These are phyloP conservation scores for Epizoanthus stellaris DNA, from an alignment of 92 coral and sea anemone genomes.

Conservation along the genomic window DNA sequence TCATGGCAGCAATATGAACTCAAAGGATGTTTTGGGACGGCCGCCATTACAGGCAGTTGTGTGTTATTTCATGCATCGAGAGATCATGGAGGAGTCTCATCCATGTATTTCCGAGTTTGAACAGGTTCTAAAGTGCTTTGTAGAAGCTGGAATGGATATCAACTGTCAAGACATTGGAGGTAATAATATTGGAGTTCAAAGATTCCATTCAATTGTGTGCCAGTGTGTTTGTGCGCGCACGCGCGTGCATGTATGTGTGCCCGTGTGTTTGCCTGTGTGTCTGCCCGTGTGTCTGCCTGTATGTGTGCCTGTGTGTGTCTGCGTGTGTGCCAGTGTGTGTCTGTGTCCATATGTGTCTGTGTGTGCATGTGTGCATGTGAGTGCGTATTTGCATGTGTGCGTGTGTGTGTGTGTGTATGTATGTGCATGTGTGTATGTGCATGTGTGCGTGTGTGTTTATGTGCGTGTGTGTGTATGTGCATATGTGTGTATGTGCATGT, in stretches of 20 bases:
- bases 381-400: too few relatives aligned
- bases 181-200: background rate
- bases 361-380: too few relatives aligned
- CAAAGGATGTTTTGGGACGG: constrained; percentile 18
- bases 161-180: constrained; percentile 32
- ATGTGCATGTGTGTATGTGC: too few relatives aligned
- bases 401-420: too few relatives aligned
- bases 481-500: too few relatives aligned
- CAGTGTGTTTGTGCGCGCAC: background rate
- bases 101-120: background rate
- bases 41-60: constrained; percentile 25
- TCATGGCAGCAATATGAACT: background rate
- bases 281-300: background rate
- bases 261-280: background rate
- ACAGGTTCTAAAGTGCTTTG: constrained; percentile 2
- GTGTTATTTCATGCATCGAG: constrained; percentile 27
- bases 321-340: too few relatives aligned
- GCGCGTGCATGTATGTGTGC: background rate
- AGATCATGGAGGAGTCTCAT: background rate
- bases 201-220: background rate
- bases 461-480: too few relatives aligned
- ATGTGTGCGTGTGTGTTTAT: too few relatives aligned
- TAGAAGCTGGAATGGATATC: constrained; percentile 33
- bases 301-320: too few relatives aligned
- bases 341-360: too few relatives aligned